phyloP scores from a whole-genome alignment of 2,888 invertebrate genomes.

The Liposcelis brunnea region DNA sequence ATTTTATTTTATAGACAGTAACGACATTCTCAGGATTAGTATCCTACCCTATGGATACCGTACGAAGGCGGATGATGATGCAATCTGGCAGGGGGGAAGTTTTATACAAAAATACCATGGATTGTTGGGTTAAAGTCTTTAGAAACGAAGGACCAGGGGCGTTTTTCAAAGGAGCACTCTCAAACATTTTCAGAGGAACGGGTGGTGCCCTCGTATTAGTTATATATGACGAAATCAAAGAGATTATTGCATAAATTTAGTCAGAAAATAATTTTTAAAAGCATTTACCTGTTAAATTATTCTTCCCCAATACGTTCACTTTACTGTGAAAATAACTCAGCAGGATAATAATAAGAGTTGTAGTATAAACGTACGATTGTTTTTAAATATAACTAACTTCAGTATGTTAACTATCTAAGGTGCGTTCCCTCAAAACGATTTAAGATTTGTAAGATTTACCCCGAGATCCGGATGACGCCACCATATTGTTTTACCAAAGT shows the following conservation, averaged over 20 bases:
- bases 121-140: constrained; percentile 80
- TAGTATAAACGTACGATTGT: too few relatives aligned
- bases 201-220: constrained; percentile 89
- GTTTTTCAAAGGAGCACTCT: constrained; percentile 95
- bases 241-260: constrained; percentile 22
- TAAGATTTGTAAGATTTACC: too few relatives aligned
- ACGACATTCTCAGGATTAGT: constrained; percentile 82
- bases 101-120: constrained; percentile 77
- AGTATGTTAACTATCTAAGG: too few relatives aligned
- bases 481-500: too few relatives aligned
- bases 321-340: too few relatives aligned
- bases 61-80: constrained; percentile 98
- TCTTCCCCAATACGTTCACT: too few relatives aligned
- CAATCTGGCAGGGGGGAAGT: constrained; percentile 79
- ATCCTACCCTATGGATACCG: constrained; percentile 93
- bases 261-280: too few relatives aligned
- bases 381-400: too few relatives aligned
- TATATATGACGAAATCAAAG: constrained; percentile 80
- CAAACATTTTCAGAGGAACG: constrained; percentile 84
- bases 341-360: too few relatives aligned
- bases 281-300: too few relatives aligned
- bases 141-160: constrained; percentile 65
- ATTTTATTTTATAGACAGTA: constrained; percentile 40
- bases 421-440: too few relatives aligned
- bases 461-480: too few relatives aligned